These are phyloP conservation scores for Gila orcuttii DNA, from an alignment of 2,113 vertebrate species.

Conservation along the genomic window DNA sequence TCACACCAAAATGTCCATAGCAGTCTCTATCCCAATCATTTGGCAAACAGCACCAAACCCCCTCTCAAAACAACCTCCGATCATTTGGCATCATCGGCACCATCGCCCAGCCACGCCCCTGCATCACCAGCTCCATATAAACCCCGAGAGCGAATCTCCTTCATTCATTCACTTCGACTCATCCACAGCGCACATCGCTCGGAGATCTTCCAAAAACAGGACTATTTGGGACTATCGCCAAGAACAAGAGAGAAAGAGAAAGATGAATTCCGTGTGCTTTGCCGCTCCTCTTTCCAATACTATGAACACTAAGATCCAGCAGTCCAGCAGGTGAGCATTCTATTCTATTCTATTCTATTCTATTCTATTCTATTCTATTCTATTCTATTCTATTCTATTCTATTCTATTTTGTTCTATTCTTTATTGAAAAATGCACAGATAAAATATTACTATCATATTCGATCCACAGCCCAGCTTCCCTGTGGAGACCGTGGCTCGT, in stretches of 20 bases:
- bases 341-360: background rate
- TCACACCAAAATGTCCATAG: conserved; percentile 69
- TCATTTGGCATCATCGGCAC: background rate
- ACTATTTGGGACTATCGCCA: conserved; percentile 36
- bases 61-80: conserved; percentile 16
- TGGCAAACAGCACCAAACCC: conserved; percentile 47
- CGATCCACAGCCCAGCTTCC: conserved; percentile 62
- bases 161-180: conserved; percentile 35
- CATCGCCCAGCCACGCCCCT: conserved; percentile 28
- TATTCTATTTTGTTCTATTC: background rate
- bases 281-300: conserved; percentile 36
- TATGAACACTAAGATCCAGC: conserved; percentile 31
- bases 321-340: conserved; percentile 60
- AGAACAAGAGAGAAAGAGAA: background rate
- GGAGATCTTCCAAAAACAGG: background rate
- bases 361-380: background rate
- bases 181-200: background rate
- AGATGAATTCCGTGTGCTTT: conserved; percentile 65
- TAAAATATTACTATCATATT: background rate
- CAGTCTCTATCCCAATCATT: conserved; percentile 47
- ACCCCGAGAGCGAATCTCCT: background rate
- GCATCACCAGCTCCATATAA: conserved; percentile 45
- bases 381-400: background rate
- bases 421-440: background rate
- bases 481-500: conserved; percentile 85